Evolutionary conservation across 2,797 vertebrate species (phyloP), one percentile per base, ranked within the genome.

Genomic region (Lutjanus campechanus): DNA sequence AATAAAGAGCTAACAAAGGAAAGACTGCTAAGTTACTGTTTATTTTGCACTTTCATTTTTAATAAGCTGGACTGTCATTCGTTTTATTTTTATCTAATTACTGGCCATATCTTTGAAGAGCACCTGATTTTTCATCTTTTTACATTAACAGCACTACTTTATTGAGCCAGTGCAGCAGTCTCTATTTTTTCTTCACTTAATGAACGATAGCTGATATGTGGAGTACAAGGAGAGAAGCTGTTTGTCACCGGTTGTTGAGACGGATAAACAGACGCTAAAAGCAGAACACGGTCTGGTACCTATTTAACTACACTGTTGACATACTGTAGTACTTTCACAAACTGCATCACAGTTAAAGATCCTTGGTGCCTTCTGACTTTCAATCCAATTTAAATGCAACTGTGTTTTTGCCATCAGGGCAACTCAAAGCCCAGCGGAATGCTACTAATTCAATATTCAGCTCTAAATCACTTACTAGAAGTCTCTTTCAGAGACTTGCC

Each of bases 371-470:
- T 41, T 54, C 44, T 60, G 9, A 51, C 41, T 79, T 43, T 44
- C 11, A 67, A 16, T 74, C 25, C 54, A n/a, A 3, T 67, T 12
- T 53, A 67, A 65, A 61, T 69, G 1, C 0, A 2, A 36, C 17
- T 36, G 5, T 20, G 9, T 65, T 78, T 29, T 64, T 36, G 10
- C 15, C 1, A 60, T 40, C 22, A 64, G 36, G 36, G 11, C 11
- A 47, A 36, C 22, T 70, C 3, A 50, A 60, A 77, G 41, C 25
- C 41, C n/a, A 7, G 40, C 36, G 44, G 56, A 76, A 58, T 71
- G 11, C n/a, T 2, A 22, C 15, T 29, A 69, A 79, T 63, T 81
- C 44, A 76, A 70, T 77, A 73, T 58, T 25, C 49, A 73, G 25
- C 36, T 55, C 47, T 10, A 58, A 75, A 50, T 65, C 22, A 65